Conservation (phyloP, 2,888 invertebrate species). For the Branchellion lobata region DNA sequence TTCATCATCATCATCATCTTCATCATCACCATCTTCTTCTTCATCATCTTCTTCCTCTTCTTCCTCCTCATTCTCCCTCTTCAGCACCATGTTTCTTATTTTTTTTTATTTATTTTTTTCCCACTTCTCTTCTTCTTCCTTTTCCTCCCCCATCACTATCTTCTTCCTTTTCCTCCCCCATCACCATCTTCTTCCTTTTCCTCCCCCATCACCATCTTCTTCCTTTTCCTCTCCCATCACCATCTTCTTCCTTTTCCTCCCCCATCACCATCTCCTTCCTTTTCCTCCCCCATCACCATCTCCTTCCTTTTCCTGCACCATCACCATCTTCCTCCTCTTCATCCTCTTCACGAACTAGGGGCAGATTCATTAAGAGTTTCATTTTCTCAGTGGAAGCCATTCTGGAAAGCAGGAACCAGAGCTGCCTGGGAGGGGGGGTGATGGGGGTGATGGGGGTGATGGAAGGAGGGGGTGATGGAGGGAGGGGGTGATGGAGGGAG, state of each 20-base stretch:
- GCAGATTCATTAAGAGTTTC: no score
- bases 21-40: no score
- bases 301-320: no score
- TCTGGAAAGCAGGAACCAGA: conserved; percentile 44
- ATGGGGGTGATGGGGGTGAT: not conserved
- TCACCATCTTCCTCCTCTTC: no score
- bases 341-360: no score
- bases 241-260: no score
- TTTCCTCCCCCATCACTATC: not conserved
- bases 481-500: conserved; percentile 81
- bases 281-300: no score
- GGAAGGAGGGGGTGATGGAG: conserved; percentile 83
- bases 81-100: not conserved
- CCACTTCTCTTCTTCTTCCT: not conserved
- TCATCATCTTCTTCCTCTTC: no score
- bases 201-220: not conserved
- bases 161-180: no score
- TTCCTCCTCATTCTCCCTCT: not conserved
- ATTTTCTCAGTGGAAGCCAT: conserved; percentile 42
- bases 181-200: no score
- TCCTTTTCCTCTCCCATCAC: not conserved
- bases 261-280: no score
- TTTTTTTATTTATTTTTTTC: not conserved
- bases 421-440: conserved; percentile 30
- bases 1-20: not conserved